These are phyloP conservation scores for Ganaspis brasiliensis DNA, from an alignment of 2,888 invertebrate species.

Conservation along the genomic window DNA sequence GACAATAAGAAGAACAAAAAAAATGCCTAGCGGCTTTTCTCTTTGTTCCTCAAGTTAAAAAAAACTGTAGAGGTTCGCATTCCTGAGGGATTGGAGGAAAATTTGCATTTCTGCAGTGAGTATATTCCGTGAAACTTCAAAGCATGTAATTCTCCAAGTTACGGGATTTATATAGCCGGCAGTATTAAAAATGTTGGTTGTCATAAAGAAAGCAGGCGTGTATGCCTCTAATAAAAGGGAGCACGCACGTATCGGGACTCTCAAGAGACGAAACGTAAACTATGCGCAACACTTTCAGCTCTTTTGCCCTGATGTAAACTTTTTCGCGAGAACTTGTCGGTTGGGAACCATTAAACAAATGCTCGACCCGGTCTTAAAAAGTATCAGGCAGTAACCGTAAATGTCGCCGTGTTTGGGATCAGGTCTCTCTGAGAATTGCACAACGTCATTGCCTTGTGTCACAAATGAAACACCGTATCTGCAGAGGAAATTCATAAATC, in stretches of 20 bases:
- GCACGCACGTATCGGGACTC: conserved; percentile 13
- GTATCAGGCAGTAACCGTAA: conserved; percentile 20
- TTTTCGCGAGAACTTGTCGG: conserved; percentile 16
- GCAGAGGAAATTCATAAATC: conserved; percentile 53
- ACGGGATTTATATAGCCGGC: conserved; percentile 28
- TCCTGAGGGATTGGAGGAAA: conserved; percentile 13
- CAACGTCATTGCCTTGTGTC: conserved; percentile 49
- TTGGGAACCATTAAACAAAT: conserved; percentile 24
- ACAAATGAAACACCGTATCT: conserved; percentile 45
- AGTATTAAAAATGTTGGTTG: conserved; percentile 29
- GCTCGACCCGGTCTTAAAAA: conserved; percentile 7
- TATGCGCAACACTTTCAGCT: not conserved
- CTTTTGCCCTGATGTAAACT: conserved; percentile 17
- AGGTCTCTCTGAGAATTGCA: conserved; percentile 40
- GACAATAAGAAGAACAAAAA: not conserved
- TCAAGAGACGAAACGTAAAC: not conserved
- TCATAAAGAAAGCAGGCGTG: conserved; percentile 35
- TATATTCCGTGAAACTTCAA: conserved; percentile 19
- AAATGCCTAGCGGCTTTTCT: not conserved
- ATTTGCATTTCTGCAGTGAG: conserved; percentile 25
- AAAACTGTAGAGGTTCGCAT: not conserved
- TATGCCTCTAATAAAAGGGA: conserved; percentile 23
- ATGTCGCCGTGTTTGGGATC: conserved; percentile 41
- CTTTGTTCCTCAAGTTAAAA: not conserved
- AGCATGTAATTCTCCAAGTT: conserved; percentile 40